Evolutionary conservation across 2,888 invertebrate genomes (phyloP).

Genomic region (Podotricha telesiphe): DNA sequence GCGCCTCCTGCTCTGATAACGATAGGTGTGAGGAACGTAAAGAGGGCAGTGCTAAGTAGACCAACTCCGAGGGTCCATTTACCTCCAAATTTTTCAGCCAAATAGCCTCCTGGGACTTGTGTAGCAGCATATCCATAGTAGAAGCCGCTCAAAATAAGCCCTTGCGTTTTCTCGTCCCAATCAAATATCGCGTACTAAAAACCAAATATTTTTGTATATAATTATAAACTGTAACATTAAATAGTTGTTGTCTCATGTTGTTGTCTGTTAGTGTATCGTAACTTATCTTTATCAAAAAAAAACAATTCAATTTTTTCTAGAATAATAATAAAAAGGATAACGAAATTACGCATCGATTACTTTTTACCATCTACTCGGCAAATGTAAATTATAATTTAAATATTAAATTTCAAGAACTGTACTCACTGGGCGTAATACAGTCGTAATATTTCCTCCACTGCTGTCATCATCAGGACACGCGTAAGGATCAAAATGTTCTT

Average conservation of each 20-base stretch:
- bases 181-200: slow-evolving; percentile 77
- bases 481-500: slow-evolving; percentile 54
- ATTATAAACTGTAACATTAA: background rate
- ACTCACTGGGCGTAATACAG: slow-evolving; percentile 62
- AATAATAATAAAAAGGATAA: too few relatives aligned
- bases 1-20: slow-evolving; percentile 84
- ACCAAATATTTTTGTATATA: background rate
- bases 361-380: too few relatives aligned
- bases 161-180: slow-evolving; percentile 88
- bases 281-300: too few relatives aligned
- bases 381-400: too few relatives aligned
- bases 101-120: slow-evolving; percentile 91
- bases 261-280: too few relatives aligned
- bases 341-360: background rate
- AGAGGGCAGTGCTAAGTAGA: slow-evolving; percentile 90
- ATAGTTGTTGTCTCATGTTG: too few relatives aligned
- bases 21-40: slow-evolving; percentile 91
- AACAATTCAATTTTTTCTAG: too few relatives aligned
- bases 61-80: slow-evolving; percentile 93
- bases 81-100: slow-evolving; percentile 92
- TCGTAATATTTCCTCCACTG: slow-evolving; percentile 49
- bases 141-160: slow-evolving; percentile 90
- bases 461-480: slow-evolving; percentile 63
- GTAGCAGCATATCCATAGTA: slow-evolving; percentile 94
- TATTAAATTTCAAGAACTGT: background rate